Evolutionary conservation across 2,888 invertebrate species (phyloP), one percentile per base, ranked within the genome.

Genomic region (Brachyptera risi): DNA sequence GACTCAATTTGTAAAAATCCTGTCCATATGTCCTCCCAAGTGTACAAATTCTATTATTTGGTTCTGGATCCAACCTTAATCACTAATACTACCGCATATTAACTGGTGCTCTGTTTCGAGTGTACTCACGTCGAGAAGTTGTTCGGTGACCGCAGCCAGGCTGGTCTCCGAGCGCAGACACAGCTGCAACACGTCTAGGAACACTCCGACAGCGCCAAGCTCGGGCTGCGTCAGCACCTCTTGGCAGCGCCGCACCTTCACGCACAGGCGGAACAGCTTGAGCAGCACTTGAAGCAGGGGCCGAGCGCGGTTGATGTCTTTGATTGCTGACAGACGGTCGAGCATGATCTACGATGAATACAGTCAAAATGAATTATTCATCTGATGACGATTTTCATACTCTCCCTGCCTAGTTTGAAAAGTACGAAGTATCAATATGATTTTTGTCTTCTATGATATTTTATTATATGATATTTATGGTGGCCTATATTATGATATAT

Each of bases 161-260:
- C 66, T 79, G 65, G 83, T 81, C 69, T 87, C 85, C 65, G 88
- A 83, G 75, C 85, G 82, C 15, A 87, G 73, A 66, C 86, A 86
- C 65, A 90, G 79, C 71, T 93, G 91, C 50, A 97, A 79, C 65
- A 93, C 91, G 69, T 90, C 89, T 63, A 96, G 80, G 68, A 95
- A 80, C 21, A 90, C 88, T 56, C 88, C 86, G 70, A 95, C 85
- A 9, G 94, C 90, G 58, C 88, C 87, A 66, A 94, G 79, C 72
- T 89, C 87, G 0, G 95, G 92, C 66, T 89, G 87, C 61, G 93
- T 91, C 5, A 98, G 80, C 63, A 92, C 90, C 73, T 91, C 87
- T 73, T 96, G 90, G 75, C 96, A 95, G 64, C 86, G 86, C 47
- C 88, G 86, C 50, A 93, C 92, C 79, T 96, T 96, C 57, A 95